Conservation (phyloP, 2,797 vertebrate genomes). For the Ctenochaetus hawaiiensis region DNA sequence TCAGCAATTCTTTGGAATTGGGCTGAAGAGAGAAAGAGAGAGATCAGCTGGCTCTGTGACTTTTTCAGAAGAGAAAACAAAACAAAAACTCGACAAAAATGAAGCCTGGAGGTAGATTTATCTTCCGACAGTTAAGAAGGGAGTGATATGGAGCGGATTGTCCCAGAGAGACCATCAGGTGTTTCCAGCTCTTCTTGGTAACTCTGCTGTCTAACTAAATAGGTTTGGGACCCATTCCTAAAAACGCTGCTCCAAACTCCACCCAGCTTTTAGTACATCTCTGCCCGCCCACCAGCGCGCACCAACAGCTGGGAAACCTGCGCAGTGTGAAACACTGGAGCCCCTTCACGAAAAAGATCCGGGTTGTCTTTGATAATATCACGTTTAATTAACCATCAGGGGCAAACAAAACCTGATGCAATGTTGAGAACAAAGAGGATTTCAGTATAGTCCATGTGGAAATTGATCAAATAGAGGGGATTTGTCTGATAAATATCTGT, state of each 20-base stretch:
- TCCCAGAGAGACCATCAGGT: constrained; percentile 83
- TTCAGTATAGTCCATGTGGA: no score
- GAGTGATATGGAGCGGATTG: constrained; percentile 80
- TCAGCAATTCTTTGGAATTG: constrained; percentile 68
- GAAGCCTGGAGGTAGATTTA: constrained; percentile 83
- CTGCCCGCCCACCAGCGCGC: constrained; percentile 73
- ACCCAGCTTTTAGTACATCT: constrained; percentile 73
- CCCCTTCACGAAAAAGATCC: constrained; percentile 28
- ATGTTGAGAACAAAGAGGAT: background rate
- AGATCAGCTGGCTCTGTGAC: constrained; percentile 61
- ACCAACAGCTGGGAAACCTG: constrained; percentile 74
- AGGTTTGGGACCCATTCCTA: constrained; percentile 84
- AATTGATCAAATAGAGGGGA: background rate
- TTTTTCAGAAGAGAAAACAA: constrained; percentile 51
- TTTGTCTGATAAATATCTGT: background rate
- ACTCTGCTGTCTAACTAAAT: constrained; percentile 83
- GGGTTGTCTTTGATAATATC: background rate
- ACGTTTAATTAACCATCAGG: constrained; percentile 33
- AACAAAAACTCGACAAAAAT: constrained; percentile 61
- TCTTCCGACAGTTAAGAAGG: constrained; percentile 69
- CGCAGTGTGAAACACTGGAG: constrained; percentile 30
- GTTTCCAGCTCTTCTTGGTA: constrained; percentile 80
- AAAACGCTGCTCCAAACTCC: constrained; percentile 80
- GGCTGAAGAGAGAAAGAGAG: constrained; percentile 38
- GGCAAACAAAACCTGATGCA: background rate